Conservation (phyloP, 2,797 vertebrate species). For the Poliocrania exsul region DNA sequence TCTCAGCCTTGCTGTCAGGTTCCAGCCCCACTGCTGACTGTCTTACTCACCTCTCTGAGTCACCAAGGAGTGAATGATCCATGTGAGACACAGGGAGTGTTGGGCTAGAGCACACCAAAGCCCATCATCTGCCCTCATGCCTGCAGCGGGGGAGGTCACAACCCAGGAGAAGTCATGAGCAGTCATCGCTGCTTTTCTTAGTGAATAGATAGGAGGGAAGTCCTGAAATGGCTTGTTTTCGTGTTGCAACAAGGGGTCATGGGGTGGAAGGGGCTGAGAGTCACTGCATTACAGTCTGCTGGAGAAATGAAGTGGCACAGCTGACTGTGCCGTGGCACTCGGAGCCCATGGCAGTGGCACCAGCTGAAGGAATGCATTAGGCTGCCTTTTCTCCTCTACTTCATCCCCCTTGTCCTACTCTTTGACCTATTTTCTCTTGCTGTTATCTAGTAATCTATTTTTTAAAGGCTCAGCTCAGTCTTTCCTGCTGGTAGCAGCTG, state of each 20-base stretch:
- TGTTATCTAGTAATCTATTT: constrained; percentile 57
- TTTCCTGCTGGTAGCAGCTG: constrained; percentile 41
- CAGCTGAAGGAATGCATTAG: background rate
- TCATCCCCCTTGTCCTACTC: constrained; percentile 15
- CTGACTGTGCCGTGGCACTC: background rate
- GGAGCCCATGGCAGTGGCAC: background rate
- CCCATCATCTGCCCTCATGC: fast-evolving
- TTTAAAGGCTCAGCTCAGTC: constrained; percentile 26
- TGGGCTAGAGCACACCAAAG: background rate
- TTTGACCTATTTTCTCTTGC: constrained; percentile 56
- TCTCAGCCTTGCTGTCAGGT: background rate
- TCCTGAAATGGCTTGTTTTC: background rate
- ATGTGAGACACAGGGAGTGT: fast-evolving
- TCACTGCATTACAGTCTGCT: background rate
- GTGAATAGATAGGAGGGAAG: background rate
- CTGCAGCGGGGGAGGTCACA: background rate
- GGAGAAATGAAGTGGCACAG: background rate
- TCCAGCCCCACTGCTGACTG: background rate
- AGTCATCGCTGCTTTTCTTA: background rate
- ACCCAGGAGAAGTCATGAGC: background rate
- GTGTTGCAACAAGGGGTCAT: background rate
- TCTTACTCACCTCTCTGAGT: background rate
- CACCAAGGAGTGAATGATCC: background rate
- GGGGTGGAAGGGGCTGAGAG: background rate
- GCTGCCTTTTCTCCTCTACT: background rate